phyloP scores from a whole-genome alignment of 2,797 vertebrate genomes.

The Alauda arvensis region DNA sequence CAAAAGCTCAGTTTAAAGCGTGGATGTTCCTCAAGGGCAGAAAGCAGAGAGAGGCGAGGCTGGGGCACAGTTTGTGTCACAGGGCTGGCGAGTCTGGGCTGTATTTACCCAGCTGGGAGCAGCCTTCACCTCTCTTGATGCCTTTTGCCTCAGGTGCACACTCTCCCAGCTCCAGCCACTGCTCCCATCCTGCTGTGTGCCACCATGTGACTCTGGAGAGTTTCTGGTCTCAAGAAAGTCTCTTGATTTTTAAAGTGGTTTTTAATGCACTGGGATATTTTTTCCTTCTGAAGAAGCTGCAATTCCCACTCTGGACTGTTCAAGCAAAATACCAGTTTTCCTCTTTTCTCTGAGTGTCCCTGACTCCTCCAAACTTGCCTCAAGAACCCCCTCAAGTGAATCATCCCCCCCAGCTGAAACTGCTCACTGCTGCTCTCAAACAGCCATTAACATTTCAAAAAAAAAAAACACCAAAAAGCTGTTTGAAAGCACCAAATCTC shows the following conservation, averaged over 20 bases:
- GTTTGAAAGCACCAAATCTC: conserved; percentile 34
- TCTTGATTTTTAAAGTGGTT: background rate
- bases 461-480: background rate
- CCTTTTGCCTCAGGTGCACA: conserved; percentile 55
- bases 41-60: background rate
- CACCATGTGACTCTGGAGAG: background rate
- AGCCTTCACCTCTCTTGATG: background rate
- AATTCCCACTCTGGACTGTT: background rate
- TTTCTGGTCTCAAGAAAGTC: background rate
- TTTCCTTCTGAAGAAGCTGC: background rate
- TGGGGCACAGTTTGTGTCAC: background rate
- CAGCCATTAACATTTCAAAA: conserved; percentile 28
- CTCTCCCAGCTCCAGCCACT: background rate
- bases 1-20: background rate
- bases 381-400: background rate
- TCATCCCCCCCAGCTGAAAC: conserved; percentile 20
- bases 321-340: background rate
- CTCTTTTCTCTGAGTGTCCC: background rate
- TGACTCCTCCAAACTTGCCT: background rate
- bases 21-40: conserved; percentile 2
- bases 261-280: background rate
- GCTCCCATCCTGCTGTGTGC: background rate
- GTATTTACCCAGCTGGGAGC: conserved; percentile 62
- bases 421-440: background rate
- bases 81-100: background rate